Evolutionary conservation across 2,888 invertebrate species (phyloP).

Genomic region (Euzetes globulus): DNA sequence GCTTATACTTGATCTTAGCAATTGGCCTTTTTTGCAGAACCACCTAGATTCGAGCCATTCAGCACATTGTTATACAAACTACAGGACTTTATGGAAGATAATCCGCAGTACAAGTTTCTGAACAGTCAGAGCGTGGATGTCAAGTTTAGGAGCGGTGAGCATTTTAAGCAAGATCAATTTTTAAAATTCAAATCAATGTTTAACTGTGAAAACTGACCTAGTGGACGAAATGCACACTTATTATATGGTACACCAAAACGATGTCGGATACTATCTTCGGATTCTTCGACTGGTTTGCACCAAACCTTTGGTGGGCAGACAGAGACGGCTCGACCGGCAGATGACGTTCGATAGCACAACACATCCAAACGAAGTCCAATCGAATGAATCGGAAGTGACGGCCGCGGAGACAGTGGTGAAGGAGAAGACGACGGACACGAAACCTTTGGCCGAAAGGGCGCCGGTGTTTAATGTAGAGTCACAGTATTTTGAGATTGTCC

Average conservation of each 20-base stretch:
- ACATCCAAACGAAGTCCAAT: neutral
- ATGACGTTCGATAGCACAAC: neutral
- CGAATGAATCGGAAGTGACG: neutral
- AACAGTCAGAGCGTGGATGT: neutral
- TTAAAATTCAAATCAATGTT: neutral
- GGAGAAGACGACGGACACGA: neutral
- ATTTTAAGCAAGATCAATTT: neutral
- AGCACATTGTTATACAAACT: neutral
- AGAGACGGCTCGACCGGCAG: neutral
- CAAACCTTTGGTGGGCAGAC: neutral
- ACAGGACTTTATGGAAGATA: constrained; percentile 6
- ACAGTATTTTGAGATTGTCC: neutral
- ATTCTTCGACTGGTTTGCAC: neutral
- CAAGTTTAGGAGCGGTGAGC: neutral
- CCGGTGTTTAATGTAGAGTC: neutral
- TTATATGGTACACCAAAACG: neutral
- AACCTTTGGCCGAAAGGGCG: neutral
- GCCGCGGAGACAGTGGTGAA: neutral
- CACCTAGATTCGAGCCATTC: neutral
- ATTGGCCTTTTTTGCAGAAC: neutral
- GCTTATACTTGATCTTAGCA: neutral
- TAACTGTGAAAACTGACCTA: neutral
- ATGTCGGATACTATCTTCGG: constrained; percentile 6
- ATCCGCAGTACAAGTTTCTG: neutral
- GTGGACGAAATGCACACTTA: neutral